A percentile compares a stretch with the other conserved stretches of the same genome.
Evolutionary conservation across 2,888 invertebrate genomes (phyloP).

Genomic region (Drosophila tripunctata): DNA sequence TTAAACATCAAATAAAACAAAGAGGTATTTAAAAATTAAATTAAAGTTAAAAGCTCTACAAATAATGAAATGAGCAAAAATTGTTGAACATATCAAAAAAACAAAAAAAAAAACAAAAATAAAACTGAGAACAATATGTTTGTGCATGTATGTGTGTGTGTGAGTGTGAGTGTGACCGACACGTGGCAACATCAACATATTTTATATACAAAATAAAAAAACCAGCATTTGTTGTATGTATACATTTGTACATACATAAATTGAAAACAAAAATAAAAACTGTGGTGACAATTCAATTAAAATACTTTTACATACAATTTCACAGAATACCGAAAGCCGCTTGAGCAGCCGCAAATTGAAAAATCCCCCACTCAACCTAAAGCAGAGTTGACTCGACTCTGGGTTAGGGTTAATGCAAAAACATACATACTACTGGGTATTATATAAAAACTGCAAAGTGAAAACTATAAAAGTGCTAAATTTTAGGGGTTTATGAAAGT

Average conservation of each 20-base stretch:
- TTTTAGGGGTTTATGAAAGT: background rate
- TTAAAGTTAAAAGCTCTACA: constrained; percentile 75
- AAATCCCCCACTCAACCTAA: constrained; percentile 12
- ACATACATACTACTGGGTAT: background rate
- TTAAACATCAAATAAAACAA: constrained; percentile 65
- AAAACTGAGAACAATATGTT: constrained; percentile 5
- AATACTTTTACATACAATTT: constrained; percentile 71
- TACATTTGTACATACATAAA: background rate
- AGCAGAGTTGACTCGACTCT: constrained; percentile 4
- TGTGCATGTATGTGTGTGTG: background rate
- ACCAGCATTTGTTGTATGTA: background rate
- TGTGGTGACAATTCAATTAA: constrained; percentile 78
- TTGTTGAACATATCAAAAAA: constrained; percentile 24
- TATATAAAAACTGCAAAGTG: background rate
- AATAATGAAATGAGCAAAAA: constrained; percentile 65
- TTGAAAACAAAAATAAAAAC: constrained; percentile 38
- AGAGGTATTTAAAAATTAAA: constrained; percentile 76
- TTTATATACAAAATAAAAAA: background rate
- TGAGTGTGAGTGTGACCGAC: constrained; percentile 5
- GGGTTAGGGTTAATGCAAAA: constrained; percentile 2
- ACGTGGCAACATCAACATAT: background rate
- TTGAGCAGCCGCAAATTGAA: constrained; percentile 67
- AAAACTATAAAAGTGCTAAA: background rate
- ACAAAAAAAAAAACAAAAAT: no score
- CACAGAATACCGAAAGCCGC: constrained; percentile 58